Percentiles rank a stretch among this genome's conserved stretches.
Conservation (phyloP, 2,888 invertebrate genomes). For the Chymomyza procnemis region DNA sequence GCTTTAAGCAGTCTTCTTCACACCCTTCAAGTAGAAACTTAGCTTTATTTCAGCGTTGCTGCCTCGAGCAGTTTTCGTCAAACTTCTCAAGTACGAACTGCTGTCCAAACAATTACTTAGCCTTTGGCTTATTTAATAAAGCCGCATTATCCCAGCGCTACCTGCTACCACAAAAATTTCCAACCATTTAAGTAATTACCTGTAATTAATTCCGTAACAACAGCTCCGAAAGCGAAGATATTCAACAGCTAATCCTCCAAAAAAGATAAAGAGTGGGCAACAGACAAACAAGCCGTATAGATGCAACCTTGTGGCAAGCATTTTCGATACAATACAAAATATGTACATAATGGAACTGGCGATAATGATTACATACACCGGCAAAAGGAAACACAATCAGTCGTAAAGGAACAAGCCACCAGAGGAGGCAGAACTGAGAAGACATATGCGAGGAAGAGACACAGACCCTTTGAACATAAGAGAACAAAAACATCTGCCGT, state of each 20-base stretch:
- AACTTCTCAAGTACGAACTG: not conserved
- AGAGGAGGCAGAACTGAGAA: not conserved
- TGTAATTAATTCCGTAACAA: slow-evolving; percentile 28
- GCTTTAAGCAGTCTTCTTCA: not conserved
- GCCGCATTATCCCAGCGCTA: not conserved
- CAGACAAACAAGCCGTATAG: slow-evolving; percentile 13
- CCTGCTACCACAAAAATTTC: not conserved
- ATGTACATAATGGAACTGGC: slow-evolving; percentile 50
- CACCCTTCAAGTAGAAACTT: not conserved
- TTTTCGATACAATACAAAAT: slow-evolving; percentile 9
- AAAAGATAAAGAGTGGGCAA: not conserved
- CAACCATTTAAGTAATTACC: slow-evolving; percentile 33
- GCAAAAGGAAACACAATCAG: slow-evolving; percentile 48
- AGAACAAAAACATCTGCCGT: slow-evolving; percentile 37
- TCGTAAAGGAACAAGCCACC: slow-evolving; percentile 47
- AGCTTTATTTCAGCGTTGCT: too few species aligned
- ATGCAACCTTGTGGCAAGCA: slow-evolving; percentile 35
- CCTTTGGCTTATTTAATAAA: not conserved
- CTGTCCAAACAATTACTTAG: not conserved
- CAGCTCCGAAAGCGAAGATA: not conserved
- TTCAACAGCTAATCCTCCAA: slow-evolving; percentile 10
- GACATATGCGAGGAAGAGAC: not conserved
- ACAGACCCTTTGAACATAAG: slow-evolving; percentile 6
- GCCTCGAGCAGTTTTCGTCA: not conserved
- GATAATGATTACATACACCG: slow-evolving; percentile 62